Evolutionary conservation across 2,888 invertebrate genomes (phyloP), one percentile per base, ranked within the genome.

Genomic region (Lobophora halterata): DNA sequence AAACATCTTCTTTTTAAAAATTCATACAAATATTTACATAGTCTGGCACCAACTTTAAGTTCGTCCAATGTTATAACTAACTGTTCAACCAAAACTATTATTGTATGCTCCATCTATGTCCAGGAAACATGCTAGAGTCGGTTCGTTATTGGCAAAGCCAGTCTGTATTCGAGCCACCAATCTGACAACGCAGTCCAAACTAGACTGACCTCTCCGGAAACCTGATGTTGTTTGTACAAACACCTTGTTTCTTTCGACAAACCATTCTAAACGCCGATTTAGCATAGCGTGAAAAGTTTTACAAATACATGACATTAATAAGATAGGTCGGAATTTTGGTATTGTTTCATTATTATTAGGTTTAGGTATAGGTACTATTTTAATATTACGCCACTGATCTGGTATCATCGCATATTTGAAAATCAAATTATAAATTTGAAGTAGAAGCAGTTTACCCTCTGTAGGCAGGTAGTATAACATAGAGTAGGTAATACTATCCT

Each of bases 91-190:
- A 16, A 16, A 8, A 39, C 25, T n/a, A 21, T 39, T 37, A 26
- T 43, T 43, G 14, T 43, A 36, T n/a, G 36, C 44, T 18, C 12
- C 27, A 5, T 38, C 6, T 6, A 38, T 37, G 18, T 44, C 38
- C 3, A 44, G n/a, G 11, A 40, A 40, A 16, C 25, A 27, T 0
- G 39, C 36, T 3, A 40, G 2, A 1, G 40, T 40, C 7, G 36
- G 32, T 5, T 17, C 8, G 13, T 35, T 36, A 9, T 33, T 18
- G 3, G 29, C 28, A 29, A 32, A 45, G 5, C 32, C 39, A 8
- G 23, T 28, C 21, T 45, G 39, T 16, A 32, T 20, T 7, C 31
- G 18, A 2, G 31, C 18, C 5, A 37, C 16, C 17, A 43, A 12
- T 6, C 29, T 17, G 1, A 3, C 13, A 35, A 6, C 32, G 36